Conservation (phyloP, 2,113 vertebrate genomes). For the Otis tarda region DNA sequence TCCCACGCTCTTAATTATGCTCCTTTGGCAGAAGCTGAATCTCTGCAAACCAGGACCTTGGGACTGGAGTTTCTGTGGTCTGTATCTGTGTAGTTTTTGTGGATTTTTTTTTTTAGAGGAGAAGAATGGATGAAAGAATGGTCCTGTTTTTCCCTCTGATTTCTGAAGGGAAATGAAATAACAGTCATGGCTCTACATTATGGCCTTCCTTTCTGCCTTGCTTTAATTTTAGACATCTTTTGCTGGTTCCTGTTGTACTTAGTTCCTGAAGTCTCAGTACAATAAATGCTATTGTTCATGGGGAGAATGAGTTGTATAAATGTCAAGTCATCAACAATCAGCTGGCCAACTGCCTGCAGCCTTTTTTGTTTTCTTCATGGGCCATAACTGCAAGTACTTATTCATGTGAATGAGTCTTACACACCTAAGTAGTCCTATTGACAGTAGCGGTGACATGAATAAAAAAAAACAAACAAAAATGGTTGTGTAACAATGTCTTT, state of each 20-base stretch:
- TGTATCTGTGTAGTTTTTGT: background rate
- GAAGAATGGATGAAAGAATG: background rate
- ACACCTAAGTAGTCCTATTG: background rate
- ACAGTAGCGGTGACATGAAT: background rate
- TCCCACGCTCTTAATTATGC: background rate
- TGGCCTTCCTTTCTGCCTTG: background rate
- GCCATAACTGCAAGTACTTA: background rate
- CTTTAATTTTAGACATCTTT: constrained; percentile 34
- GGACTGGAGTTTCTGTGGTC: background rate
- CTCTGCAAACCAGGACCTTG: background rate
- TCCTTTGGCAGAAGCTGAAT: background rate
- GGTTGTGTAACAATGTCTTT: background rate
- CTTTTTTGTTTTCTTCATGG: constrained; percentile 25
- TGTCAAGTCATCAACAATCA: constrained; percentile 46
- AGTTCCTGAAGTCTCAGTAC: constrained; percentile 23
- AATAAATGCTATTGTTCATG: constrained; percentile 40
- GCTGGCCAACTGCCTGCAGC: background rate
- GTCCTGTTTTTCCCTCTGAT: background rate
- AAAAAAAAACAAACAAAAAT: no score
- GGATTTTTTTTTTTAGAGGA: background rate
- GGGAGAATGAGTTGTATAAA: constrained; percentile 18
- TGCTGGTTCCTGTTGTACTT: constrained; percentile 27
- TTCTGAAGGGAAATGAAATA: constrained; percentile 31
- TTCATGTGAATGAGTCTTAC: background rate
- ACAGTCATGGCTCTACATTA: background rate